Evolutionary conservation across 2,113 vertebrate species (phyloP).

Genomic region (Cochlearius cochlearius): DNA sequence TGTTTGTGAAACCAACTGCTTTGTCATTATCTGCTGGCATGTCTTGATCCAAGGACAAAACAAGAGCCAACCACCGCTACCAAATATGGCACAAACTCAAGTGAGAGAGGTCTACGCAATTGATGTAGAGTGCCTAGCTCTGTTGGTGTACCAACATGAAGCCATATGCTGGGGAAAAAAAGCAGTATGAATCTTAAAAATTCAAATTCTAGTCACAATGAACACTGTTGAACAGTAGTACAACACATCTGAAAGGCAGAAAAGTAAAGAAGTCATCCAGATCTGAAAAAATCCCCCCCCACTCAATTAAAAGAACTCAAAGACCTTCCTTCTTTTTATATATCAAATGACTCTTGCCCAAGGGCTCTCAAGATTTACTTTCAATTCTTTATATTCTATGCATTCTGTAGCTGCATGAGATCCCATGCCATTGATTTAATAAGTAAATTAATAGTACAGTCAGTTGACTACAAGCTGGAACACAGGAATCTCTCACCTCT

Average conservation of each 20-base stretch:
- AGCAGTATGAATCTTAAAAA: neutral
- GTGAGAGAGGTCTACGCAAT: neutral
- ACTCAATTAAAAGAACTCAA: neutral
- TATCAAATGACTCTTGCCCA: neutral
- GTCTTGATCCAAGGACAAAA: neutral
- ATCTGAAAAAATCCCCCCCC: neutral
- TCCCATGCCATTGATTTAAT: neutral
- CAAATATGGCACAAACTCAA: neutral
- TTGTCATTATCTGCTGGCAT: neutral
- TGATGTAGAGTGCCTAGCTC: neutral
- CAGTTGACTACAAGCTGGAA: neutral
- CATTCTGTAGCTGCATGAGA: neutral
- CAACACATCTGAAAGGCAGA: neutral
- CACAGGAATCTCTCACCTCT: neutral
- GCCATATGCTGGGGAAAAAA: neutral
- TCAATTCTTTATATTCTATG: neutral
- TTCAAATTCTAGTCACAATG: neutral
- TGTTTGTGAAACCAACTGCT: neutral
- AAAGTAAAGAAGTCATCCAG: neutral
- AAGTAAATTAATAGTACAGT: neutral
- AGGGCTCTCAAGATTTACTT: neutral
- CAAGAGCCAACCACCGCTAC: neutral
- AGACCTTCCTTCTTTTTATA: neutral
- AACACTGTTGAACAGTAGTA: neutral
- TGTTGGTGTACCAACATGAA: neutral